Conservation (phyloP, 2,797 vertebrate genomes). For the Myoxocephalus aenaeus region DNA sequence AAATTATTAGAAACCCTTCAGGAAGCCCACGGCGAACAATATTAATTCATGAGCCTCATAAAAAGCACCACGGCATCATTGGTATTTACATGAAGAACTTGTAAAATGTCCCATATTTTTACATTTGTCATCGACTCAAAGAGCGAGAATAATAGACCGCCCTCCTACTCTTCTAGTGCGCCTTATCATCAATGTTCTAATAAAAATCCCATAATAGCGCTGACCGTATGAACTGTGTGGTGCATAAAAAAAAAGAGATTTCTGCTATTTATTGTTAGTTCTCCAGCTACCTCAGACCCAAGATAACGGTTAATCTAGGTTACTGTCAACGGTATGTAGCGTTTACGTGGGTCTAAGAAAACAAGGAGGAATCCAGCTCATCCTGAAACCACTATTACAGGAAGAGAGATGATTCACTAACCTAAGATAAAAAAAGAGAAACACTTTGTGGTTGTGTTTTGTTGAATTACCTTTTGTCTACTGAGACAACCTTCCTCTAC, state of each 20-base stretch:
- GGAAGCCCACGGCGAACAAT: slow-evolving; percentile 32
- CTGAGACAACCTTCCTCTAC: not conserved
- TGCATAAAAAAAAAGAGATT: not conserved
- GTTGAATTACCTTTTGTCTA: not conserved
- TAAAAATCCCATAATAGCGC: not conserved
- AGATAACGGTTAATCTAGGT: slow-evolving; percentile 43
- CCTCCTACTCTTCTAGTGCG: not conserved
- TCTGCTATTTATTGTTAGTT: not conserved
- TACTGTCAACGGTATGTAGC: slow-evolving; percentile 33
- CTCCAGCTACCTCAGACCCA: slow-evolving; percentile 1
- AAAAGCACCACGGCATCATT: not conserved
- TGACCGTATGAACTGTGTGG: slow-evolving; percentile 24
- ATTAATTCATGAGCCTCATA: slow-evolving; percentile 34
- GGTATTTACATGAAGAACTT: slow-evolving; percentile 15
- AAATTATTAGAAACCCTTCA: slow-evolving; percentile 34
- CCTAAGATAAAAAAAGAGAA: slow-evolving; percentile 32
- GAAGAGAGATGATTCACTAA: slow-evolving; percentile 11
- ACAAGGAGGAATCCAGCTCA: slow-evolving; percentile 47
- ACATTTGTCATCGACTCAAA: slow-evolving; percentile 1
- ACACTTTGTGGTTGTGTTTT: slow-evolving; percentile 4
- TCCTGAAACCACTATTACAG: slow-evolving; percentile 48
- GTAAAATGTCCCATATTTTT: slow-evolving; percentile 2
- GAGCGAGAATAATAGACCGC: not conserved
- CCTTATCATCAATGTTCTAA: not conserved
- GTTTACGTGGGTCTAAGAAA: slow-evolving; percentile 54